Evolutionary conservation across 2,113 vertebrate species (phyloP), one percentile per base, ranked within the genome.

Genomic region (Rhodinocichla rosea): DNA sequence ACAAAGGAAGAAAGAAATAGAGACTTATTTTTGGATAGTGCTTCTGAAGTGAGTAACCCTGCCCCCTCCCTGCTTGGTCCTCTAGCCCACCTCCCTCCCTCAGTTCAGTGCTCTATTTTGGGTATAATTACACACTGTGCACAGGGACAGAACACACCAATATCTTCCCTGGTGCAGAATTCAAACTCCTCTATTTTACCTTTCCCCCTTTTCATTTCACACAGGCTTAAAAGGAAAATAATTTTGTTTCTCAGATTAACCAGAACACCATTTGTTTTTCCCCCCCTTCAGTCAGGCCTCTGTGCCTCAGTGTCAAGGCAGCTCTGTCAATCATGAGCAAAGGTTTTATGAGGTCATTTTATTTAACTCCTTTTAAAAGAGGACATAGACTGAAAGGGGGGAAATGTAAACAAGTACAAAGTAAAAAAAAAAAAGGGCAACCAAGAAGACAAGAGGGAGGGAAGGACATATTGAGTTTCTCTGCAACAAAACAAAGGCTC

Each of bases 91-190:
- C 89, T 95, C 75, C 87, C 65, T 91, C 85, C 90, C 74, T 86
- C 32, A 1, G 85, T 88, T 96, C 94, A 83, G 23, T 92, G 96
- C 92, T 97, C 96, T 97, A 95, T 97, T 97, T 96, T 88, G 64
- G 93, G 91, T 95, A 95, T 97, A 97, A 97, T 97, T 97, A 97
- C 88, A 96, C 76, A 69, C 57, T 56, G 2, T 64, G 87, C 63
- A 83, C 56, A 90, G 87, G 45, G 76, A 94, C 79, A 92, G 49
- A 95, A 93, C 55, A 86, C 70, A 93, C 92, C 68, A 71, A 75
- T 71, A 96, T 94, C 89, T 91, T 96, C 74, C 45, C 91, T 50
- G 15, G 84, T 86, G 44, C 77, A 81, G 89, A 92, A 94, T 84
- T 81, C 55, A 59, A 80, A 92, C 81, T 79, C 91, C 56, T 95